These are phyloP conservation scores for Eilema depressum DNA, from an alignment of 2,888 invertebrate genomes.

Conservation along the genomic window DNA sequence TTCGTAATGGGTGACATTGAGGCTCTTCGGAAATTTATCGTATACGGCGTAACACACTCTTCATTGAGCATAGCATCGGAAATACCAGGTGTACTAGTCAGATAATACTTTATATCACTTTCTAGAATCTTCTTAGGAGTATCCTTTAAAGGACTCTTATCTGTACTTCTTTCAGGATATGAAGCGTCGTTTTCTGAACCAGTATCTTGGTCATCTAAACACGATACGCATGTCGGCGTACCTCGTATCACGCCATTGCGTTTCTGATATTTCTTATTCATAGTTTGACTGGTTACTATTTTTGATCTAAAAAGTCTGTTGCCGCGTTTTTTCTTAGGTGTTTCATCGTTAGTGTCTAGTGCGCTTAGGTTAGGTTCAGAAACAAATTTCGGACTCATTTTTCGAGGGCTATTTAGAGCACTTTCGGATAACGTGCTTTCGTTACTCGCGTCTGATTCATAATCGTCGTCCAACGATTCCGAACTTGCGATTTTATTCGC, in stretches of 20 bases:
- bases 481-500: constrained; percentile 80
- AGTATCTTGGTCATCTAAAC: constrained; percentile 78
- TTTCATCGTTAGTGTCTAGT: constrained; percentile 73
- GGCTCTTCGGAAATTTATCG: constrained; percentile 87
- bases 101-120: constrained; percentile 66
- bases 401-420: constrained; percentile 70
- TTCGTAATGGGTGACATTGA: constrained; percentile 96
- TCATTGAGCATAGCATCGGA: constrained; percentile 68
- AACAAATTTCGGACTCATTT: constrained; percentile 81
- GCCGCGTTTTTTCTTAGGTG: constrained; percentile 79
- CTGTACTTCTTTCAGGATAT: constrained; percentile 39
- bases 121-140: constrained; percentile 69
- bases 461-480: constrained; percentile 75
- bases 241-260: constrained; percentile 63
- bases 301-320: constrained; percentile 79
- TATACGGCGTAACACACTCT: constrained; percentile 76
- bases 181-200: constrained; percentile 63
- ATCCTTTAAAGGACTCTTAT: constrained; percentile 46
- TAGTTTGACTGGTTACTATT: constrained; percentile 65
- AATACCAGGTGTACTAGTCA: constrained; percentile 82
- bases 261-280: constrained; percentile 80
- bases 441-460: constrained; percentile 78
- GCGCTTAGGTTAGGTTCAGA: constrained; percentile 82
- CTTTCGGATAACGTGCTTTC: constrained; percentile 82
- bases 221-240: constrained; percentile 81